phyloP scores from a whole-genome alignment of 2,113 vertebrate genomes.

The Thunnus thynnus region DNA sequence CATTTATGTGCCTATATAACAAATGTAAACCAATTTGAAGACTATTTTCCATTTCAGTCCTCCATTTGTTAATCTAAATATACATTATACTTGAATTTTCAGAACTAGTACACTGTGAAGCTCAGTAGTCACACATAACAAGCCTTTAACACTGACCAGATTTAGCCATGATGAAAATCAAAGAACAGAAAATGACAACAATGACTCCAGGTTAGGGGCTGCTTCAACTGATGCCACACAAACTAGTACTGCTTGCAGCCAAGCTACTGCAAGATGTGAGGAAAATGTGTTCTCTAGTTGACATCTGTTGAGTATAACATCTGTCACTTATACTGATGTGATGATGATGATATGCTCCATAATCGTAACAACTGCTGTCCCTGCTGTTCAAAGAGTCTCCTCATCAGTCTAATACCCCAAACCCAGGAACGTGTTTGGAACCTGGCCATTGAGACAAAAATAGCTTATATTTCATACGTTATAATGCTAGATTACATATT shows the following conservation, averaged over 20 bases:
- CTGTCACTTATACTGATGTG: not conserved
- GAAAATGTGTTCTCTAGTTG: not conserved
- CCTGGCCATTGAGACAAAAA: not conserved
- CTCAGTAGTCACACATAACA: not conserved
- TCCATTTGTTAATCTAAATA: not conserved
- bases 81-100: not conserved
- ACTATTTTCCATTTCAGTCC: not conserved
- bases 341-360: constrained; percentile 11
- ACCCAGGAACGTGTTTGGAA: not conserved
- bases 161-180: not conserved
- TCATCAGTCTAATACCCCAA: not conserved
- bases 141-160: not conserved
- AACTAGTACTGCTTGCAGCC: not conserved
- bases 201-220: not conserved
- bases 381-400: constrained; percentile 25
- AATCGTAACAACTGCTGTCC: constrained; percentile 1
- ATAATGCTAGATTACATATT: not conserved
- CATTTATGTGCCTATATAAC: not conserved
- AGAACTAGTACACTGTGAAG: not conserved
- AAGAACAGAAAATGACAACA: not conserved
- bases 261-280: not conserved
- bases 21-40: not conserved
- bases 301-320: constrained; percentile 9
- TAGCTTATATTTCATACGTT: no score
- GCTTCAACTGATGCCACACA: not conserved